These are phyloP conservation scores for Lacanobia oleracea DNA, from an alignment of 2,888 invertebrate genomes.

Conservation along the genomic window DNA sequence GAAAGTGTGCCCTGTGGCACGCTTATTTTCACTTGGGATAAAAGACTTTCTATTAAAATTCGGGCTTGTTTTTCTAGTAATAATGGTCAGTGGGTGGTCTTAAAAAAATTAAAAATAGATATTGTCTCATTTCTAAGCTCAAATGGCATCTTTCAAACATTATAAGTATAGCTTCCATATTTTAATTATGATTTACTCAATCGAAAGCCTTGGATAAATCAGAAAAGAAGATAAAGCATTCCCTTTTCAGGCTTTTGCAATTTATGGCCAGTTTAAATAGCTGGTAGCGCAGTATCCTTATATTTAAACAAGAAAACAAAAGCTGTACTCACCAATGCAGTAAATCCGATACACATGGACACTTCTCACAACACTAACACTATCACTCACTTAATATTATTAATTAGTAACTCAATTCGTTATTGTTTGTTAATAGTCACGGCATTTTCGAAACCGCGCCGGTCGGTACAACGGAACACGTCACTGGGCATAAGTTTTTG, in stretches of 20 bases:
- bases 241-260: not conserved
- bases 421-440: slow-evolving; percentile 61
- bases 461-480: slow-evolving; percentile 45
- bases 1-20: slow-evolving; percentile 8
- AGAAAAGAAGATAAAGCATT: not conserved
- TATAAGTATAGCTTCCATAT: not conserved
- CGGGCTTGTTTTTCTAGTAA: not conserved
- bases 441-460: slow-evolving; percentile 49
- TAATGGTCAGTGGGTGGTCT: not conserved
- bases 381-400: slow-evolving; percentile 57
- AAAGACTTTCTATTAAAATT: not conserved
- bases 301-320: not conserved
- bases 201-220: slow-evolving; percentile 9
- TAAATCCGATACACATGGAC: slow-evolving; percentile 56
- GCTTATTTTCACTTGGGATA: not conserved
- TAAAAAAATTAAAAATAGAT: not conserved
- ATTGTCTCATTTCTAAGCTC: not conserved
- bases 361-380: slow-evolving; percentile 65
- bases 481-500: slow-evolving; percentile 67
- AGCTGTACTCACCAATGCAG: slow-evolving; percentile 57
- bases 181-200: not conserved
- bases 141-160: not conserved
- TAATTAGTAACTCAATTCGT: slow-evolving; percentile 60
- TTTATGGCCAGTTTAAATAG: slow-evolving; percentile 4
- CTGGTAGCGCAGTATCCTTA: not conserved